These are phyloP conservation scores for Scolopax rusticola DNA, from an alignment of 2,797 vertebrate genomes.

Conservation along the genomic window DNA sequence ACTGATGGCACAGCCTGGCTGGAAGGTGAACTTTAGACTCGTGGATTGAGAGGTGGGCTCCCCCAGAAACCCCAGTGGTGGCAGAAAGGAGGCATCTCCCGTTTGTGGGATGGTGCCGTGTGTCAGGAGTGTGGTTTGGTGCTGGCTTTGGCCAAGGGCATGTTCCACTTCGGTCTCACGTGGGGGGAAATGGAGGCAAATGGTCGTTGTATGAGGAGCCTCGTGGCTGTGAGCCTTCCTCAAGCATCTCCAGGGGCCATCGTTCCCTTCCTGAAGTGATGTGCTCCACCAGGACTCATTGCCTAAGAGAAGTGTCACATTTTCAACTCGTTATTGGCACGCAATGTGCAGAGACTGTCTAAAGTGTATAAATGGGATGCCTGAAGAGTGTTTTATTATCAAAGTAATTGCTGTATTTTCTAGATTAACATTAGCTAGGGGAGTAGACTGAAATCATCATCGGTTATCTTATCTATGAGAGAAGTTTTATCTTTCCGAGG, in stretches of 20 bases:
- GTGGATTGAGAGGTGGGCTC: background rate
- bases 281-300: fast-evolving
- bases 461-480: background rate
- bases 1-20: background rate
- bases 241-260: fast-evolving
- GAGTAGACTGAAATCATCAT: background rate
- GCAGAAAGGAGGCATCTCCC: background rate
- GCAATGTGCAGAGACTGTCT: fast-evolving
- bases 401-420: conserved; percentile 4
- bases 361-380: background rate
- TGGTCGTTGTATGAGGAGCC: fast-evolving
- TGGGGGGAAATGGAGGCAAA: fast-evolving
- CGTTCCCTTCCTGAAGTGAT: fast-evolving
- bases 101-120: fast-evolving
- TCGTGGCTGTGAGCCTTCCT: fast-evolving
- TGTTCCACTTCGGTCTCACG: fast-evolving
- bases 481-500: conserved; percentile 37
- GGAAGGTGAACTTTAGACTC: background rate
- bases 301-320: fast-evolving
- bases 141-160: fast-evolving
- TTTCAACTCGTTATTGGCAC: background rate
- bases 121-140: fast-evolving
- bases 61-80: fast-evolving
- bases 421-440: background rate
- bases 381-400: background rate